A percentile compares a stretch with the other conserved stretches of the same genome.
phyloP scores from a whole-genome alignment of 2,797 vertebrate genomes.

The Hypotaenidia okinawae region DNA sequence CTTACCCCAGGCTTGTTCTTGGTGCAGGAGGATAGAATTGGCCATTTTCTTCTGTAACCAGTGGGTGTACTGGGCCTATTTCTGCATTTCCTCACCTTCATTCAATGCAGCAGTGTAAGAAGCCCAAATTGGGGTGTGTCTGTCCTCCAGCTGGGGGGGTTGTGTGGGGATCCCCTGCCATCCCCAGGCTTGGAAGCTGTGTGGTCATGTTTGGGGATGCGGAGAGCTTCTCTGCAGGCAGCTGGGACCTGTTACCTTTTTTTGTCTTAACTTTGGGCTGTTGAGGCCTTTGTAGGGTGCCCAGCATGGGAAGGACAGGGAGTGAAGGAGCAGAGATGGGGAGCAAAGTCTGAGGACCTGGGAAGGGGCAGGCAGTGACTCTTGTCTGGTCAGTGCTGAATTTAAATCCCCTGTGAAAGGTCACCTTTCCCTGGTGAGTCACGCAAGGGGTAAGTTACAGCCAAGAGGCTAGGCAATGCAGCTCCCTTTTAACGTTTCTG shows the following conservation, averaged over 20 bases:
- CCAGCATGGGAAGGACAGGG: not conserved
- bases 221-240: not conserved
- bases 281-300: not conserved
- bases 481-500: rapidly evolving
- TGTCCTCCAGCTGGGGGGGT: rapidly evolving
- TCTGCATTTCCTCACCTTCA: rapidly evolving
- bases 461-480: not conserved
- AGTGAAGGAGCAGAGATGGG: not conserved
- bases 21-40: not conserved
- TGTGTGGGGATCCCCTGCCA: not conserved
- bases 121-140: no score
- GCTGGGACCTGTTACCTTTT: not conserved
- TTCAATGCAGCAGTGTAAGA: not conserved
- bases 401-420: not conserved
- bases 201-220: not conserved
- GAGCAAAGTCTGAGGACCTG: not conserved
- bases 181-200: not conserved
- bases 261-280: not conserved
- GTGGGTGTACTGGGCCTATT: rapidly evolving
- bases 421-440: not conserved
- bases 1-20: not conserved
- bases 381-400: not conserved
- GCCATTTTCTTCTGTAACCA: not conserved
- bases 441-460: not conserved
- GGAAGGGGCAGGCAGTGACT: not conserved